phyloP scores from a whole-genome alignment of 1,140 invertebrate genomes.

The Lutraria rhynchaena region DNA sequence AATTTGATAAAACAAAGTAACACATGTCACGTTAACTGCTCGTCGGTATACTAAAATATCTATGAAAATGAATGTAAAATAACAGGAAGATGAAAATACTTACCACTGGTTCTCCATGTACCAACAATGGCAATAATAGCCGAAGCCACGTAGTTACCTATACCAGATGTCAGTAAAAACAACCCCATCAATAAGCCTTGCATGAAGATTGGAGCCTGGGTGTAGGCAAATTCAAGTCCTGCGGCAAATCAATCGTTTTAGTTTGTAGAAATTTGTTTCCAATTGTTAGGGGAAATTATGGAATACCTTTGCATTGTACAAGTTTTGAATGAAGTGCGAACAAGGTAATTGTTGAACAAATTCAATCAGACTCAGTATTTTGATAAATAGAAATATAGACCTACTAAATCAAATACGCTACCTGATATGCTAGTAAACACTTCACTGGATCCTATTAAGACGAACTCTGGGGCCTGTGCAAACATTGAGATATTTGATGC shows the following conservation, averaged over 20 bases:
- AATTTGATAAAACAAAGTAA: too few relatives aligned
- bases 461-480: conserved; percentile 74
- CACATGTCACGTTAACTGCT: too few relatives aligned
- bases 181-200: conserved; percentile 83
- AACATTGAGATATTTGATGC: conserved; percentile 59
- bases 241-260: conserved; percentile 44
- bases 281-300: too few relatives aligned
- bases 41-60: too few relatives aligned
- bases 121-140: conserved; percentile 75
- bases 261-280: too few relatives aligned
- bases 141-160: conserved; percentile 82
- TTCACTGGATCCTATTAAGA: conserved; percentile 83
- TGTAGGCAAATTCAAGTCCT: conserved; percentile 83
- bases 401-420: too few relatives aligned
- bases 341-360: too few relatives aligned
- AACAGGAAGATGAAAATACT: conserved; percentile 29
- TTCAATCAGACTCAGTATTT: too few relatives aligned
- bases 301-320: too few relatives aligned
- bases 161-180: conserved; percentile 81
- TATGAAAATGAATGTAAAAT: too few relatives aligned
- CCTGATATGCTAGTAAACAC: conserved; percentile 82
- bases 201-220: conserved; percentile 81
- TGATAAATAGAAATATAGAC: too few relatives aligned
- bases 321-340: too few relatives aligned
- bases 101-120: conserved; percentile 61